Percentiles rank a stretch among this genome's conserved stretches.
phyloP scores from a whole-genome alignment of 2,113 vertebrate species.

The Penelope pileata region DNA sequence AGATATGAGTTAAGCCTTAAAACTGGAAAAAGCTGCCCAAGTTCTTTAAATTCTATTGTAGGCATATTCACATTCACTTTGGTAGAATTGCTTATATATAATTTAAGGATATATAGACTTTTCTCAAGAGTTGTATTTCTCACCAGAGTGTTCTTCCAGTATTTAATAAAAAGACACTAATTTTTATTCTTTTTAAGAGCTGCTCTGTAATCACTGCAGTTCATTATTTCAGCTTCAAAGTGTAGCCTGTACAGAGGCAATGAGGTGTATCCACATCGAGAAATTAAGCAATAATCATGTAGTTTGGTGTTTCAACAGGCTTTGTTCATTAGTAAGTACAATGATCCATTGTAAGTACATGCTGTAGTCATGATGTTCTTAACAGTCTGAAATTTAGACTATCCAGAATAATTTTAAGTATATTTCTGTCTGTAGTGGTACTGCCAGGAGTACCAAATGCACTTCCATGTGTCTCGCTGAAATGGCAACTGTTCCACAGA shows the following conservation, averaged over 20 bases:
- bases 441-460: not conserved
- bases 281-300: slow-evolving; percentile 68
- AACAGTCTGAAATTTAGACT: slow-evolving; percentile 37
- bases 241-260: slow-evolving; percentile 52
- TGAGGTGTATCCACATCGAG: slow-evolving; percentile 65
- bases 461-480: not conserved
- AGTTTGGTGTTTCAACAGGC: slow-evolving; percentile 63
- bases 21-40: not conserved
- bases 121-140: not conserved
- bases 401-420: not conserved
- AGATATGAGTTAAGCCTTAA: not conserved
- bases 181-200: slow-evolving; percentile 44
- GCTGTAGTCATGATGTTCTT: slow-evolving; percentile 42
- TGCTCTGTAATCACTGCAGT: slow-evolving; percentile 57
- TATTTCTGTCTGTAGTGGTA: not conserved
- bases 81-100: not conserved
- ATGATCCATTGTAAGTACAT: slow-evolving; percentile 63
- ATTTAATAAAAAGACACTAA: slow-evolving; percentile 50
- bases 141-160: not conserved
- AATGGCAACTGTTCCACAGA: not conserved
- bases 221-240: slow-evolving; percentile 69
- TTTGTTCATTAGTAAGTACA: slow-evolving; percentile 65
- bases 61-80: not conserved
- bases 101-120: not conserved
- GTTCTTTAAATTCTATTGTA: not conserved